A percentile compares a stretch with the other conserved stretches of the same genome.
phyloP scores from a whole-genome alignment of 1,140 invertebrate species.

The Whitmania pigra region DNA sequence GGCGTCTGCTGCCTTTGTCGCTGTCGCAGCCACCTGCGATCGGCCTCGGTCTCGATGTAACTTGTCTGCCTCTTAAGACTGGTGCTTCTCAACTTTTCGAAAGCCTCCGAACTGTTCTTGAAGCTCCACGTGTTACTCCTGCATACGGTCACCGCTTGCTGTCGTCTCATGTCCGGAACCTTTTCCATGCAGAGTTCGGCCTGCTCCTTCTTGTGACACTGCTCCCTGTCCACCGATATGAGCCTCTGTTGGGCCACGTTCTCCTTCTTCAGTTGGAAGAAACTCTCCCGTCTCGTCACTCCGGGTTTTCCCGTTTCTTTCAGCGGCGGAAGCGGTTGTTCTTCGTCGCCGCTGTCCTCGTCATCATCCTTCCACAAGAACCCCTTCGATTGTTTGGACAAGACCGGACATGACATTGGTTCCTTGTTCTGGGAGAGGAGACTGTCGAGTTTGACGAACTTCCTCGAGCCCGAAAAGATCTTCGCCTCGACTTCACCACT shows the following conservation, averaged over 20 bases:
- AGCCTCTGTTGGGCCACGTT: constrained; percentile 1
- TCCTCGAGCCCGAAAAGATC: not conserved
- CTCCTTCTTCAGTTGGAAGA: constrained; percentile 5
- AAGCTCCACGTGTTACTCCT: constrained; percentile 8
- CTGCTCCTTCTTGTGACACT: constrained; percentile 8
- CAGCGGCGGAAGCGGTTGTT: not conserved
- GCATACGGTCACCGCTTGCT: not conserved
- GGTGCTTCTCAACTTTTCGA: not conserved
- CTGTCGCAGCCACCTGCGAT: not conserved
- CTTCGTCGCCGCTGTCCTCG: not conserved
- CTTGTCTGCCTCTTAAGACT: too few species aligned
- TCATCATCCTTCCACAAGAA: not conserved
- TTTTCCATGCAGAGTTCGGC: not conserved
- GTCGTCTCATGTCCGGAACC: not conserved
- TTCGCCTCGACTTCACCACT: constrained; percentile 7
- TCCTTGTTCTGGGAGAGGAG: not conserved
- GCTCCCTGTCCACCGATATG: constrained; percentile 11
- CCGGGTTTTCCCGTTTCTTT: not conserved
- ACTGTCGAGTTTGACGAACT: constrained; percentile 8
- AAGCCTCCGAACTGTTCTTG: not conserved
- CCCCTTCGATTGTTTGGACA: not conserved
- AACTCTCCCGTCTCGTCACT: not conserved
- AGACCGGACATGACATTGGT: too few species aligned
- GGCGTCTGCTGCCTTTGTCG: not conserved
- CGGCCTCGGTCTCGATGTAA: too few species aligned